These are phyloP conservation scores for Acanthiza pusilla DNA, from an alignment of 2,797 vertebrate genomes.

Conservation along the genomic window DNA sequence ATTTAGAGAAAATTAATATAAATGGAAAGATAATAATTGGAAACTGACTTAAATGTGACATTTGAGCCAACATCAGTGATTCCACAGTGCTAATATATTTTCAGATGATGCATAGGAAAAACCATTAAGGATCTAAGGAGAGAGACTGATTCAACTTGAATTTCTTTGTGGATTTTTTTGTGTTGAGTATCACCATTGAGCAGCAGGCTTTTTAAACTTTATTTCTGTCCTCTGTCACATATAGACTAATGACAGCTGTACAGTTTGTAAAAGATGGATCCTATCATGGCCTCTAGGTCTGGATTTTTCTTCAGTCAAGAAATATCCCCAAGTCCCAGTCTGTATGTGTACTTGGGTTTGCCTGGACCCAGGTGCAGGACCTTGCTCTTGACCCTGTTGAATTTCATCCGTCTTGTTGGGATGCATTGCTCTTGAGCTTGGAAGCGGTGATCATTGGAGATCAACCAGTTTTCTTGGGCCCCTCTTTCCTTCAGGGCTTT, in stretches of 20 bases:
- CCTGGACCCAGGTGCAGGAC: not conserved
- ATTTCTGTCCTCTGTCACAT: not conserved
- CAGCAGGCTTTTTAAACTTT: not conserved
- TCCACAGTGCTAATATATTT: not conserved
- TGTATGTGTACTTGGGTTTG: not conserved
- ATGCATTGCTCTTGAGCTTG: not conserved
- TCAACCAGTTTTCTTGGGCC: not conserved
- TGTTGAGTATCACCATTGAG: not conserved
- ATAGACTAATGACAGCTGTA: not conserved
- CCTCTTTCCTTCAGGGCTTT: not conserved
- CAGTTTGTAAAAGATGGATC: not conserved
- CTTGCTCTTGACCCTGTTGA: not conserved
- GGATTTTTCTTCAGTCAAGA: not conserved
- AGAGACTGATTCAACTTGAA: not conserved
- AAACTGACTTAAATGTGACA: not conserved
- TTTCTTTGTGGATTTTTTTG: not conserved
- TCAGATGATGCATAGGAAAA: not conserved
- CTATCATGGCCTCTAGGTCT: not conserved
- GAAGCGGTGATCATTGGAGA: not conserved
- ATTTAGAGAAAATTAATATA: constrained; percentile 13
- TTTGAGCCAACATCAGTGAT: not conserved
- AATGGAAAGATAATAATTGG: constrained; percentile 1
- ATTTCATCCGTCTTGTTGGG: not conserved
- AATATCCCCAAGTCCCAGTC: not conserved
- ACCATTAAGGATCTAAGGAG: not conserved